Base-by-base conservation (phyloP, 2,888 invertebrate genomes). In the Cloeon dipterum region DNA sequence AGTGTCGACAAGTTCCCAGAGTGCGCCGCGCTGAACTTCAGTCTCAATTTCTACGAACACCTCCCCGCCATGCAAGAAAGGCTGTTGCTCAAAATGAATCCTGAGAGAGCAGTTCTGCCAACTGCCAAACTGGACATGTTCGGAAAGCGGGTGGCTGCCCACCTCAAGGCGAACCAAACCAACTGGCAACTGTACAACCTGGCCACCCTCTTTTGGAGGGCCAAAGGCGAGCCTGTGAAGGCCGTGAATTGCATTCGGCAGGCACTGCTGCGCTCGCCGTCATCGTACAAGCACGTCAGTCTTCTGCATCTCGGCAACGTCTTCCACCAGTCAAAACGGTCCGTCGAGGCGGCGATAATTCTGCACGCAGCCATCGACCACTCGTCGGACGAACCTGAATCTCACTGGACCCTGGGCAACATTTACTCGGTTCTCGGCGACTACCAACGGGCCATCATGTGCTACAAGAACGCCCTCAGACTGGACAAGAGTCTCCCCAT, bases 111-210 rank as follows among this genome's bases (percentile, higher is more conserved):
- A 43, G 41, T 61, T 16, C 48, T 50, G 13, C 53, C 56, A 3
- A 51, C 52, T 17, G 52, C 53, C 16, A 56, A 57, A 37, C 47
- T 63, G 16, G 49, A 54, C 36, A 50, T 54, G 40, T 67, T 68
- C 51, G 77, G 76, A 1, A 66, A 71, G 49, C 68, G 70, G 53
- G 57, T 78, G 35, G 61, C 69, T 13, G 56, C 63, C 40, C 66
- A 66, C 5, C 56, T 82, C 7, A 55, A 58, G 43, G 62, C 65
- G 50, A 81, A 81, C 51, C 64, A 59, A 37, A 69, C 74, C 1
- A 79, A 77, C 0, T 83, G 82, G 82, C 54, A 79, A 21, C 68
- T 79, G 50, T 74, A 78, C 48, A 78, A 79, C 51, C 63, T 81
- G 55, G 82, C 77, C 21, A 68, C 78, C 2, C 62, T 78, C 44